Evolutionary conservation across 2,888 invertebrate genomes (phyloP).

Genomic region (Drosophila mimica): DNA sequence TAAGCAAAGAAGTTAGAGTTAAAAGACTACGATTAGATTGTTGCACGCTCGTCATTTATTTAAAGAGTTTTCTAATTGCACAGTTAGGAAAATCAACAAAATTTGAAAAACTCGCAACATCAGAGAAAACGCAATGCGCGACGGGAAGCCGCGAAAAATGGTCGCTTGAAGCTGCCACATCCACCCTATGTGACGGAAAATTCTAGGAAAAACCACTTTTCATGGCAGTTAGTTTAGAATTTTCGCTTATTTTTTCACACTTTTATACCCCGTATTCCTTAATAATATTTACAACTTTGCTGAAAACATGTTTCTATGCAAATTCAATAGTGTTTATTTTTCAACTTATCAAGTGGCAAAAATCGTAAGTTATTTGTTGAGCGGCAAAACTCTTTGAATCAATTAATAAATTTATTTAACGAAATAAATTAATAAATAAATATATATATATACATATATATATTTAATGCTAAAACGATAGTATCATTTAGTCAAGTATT

Average conservation of each 20-base stretch:
- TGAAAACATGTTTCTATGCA: constrained; percentile 1
- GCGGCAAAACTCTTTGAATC: neutral
- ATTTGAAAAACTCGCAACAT: neutral
- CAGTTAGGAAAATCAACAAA: neutral
- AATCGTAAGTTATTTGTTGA: neutral
- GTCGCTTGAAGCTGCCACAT: constrained; percentile 11
- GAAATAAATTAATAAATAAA: no score
- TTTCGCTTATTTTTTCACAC: constrained; percentile 4
- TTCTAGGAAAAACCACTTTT: constrained; percentile 9
- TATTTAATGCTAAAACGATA: neutral
- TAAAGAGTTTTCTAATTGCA: constrained; percentile 15
- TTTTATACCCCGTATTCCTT: neutral
- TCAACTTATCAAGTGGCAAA: neutral
- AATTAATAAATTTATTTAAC: neutral
- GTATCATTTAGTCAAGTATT: constrained; percentile 1
- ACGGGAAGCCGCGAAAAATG: constrained; percentile 20
- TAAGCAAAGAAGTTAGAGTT: neutral
- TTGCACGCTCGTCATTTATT: neutral
- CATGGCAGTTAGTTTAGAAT: constrained; percentile 5
- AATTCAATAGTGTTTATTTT: neutral
- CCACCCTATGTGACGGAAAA: no score
- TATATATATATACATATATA: no score
- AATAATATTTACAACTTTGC: neutral
- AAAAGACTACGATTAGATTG: neutral
- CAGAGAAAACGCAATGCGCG: constrained; percentile 12